Conservation (phyloP, 2,888 invertebrate genomes). For the Tubiluchus corallicola region DNA sequence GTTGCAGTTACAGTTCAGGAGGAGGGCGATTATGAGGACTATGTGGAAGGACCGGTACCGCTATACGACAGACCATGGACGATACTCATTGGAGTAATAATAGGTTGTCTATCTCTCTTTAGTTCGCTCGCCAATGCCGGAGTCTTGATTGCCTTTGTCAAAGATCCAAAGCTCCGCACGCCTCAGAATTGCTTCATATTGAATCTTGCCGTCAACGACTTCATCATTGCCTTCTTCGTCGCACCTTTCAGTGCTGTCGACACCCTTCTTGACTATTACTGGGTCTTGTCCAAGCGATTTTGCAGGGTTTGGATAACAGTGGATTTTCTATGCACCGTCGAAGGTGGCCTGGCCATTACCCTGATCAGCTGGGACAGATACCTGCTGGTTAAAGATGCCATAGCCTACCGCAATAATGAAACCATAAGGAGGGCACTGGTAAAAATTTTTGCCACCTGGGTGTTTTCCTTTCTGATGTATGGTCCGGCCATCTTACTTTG, state of each 20-base stretch:
- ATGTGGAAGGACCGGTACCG: no score
- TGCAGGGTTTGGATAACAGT: not conserved
- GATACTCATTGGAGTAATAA: not conserved
- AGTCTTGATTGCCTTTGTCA: not conserved
- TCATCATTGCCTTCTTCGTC: not conserved
- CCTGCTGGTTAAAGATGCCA: not conserved
- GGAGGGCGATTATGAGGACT: no score
- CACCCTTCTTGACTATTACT: not conserved
- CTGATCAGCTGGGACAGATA: not conserved
- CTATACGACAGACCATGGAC: no score
- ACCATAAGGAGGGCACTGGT: not conserved
- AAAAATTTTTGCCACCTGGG: not conserved
- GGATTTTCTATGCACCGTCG: not conserved
- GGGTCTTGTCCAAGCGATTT: not conserved
- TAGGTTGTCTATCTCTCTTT: not conserved
- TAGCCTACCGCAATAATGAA: not conserved
- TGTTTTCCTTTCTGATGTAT: not conserved
- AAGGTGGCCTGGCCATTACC: not conserved
- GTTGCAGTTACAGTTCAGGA: no score
- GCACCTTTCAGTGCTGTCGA: not conserved
- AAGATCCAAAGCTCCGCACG: not conserved
- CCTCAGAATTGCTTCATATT: not conserved
- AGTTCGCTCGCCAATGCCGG: not conserved
- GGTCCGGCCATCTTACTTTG: not conserved
- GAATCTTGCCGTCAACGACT: conserved; percentile 1